These are phyloP conservation scores for Pomacea canaliculata DNA, from an alignment of 2,888 invertebrate genomes.

Conservation along the genomic window DNA sequence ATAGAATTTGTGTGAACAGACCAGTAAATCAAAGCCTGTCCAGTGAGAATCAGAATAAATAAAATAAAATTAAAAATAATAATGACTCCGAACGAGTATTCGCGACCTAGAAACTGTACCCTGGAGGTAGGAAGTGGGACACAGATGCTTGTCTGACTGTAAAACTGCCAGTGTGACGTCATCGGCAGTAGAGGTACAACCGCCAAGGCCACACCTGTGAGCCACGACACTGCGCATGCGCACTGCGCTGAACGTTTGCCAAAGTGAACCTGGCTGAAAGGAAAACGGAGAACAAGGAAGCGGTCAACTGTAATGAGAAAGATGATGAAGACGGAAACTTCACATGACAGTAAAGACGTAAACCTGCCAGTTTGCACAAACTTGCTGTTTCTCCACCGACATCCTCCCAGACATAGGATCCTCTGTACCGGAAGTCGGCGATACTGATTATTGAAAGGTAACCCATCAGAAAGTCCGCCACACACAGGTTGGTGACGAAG, in stretches of 20 bases:
- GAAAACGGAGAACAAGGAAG: conserved; percentile 1
- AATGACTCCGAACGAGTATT: neutral
- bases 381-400: neutral
- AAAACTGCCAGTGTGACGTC: neutral
- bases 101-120: neutral
- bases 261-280: neutral
- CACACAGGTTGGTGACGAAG: no score
- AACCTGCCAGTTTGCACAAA: neutral
- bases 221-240: neutral
- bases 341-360: neutral
- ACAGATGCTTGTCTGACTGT: neutral
- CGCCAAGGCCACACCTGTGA: no score
- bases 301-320: neutral
- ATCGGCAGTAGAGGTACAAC: neutral
- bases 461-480: no score
- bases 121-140: neutral
- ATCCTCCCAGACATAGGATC: no score
- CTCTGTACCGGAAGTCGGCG: no score
- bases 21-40: no score
- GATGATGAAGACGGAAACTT: neutral
- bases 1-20: no score
- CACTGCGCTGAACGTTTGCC: neutral
- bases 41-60: neutral
- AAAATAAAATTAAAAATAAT: neutral
- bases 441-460: no score